phyloP scores from a whole-genome alignment of 2,888 invertebrate species.

The Plemyria rubiginata region DNA sequence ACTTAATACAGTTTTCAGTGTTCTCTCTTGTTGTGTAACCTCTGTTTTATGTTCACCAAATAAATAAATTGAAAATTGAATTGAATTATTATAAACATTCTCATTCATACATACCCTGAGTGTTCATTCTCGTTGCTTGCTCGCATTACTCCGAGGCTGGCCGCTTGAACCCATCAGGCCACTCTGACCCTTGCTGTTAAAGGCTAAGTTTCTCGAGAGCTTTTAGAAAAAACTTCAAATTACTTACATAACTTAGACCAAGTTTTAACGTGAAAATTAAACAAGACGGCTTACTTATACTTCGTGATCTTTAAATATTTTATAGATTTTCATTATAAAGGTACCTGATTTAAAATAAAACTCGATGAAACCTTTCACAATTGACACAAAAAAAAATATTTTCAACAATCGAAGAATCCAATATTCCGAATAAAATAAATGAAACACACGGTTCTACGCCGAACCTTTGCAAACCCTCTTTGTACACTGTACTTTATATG shows the following conservation, averaged over 20 bases:
- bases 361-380: neutral
- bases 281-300: constrained; percentile 16
- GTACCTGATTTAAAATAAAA: neutral
- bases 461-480: constrained; percentile 9
- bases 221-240: constrained; percentile 32
- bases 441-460: neutral
- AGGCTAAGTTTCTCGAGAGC: constrained; percentile 35
- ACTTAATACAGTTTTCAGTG: no score
- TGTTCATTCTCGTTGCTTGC: constrained; percentile 1
- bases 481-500: constrained; percentile 5
- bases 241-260: constrained; percentile 33
- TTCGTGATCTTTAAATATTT: neutral
- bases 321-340: neutral
- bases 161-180: constrained; percentile 33
- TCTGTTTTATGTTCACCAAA: no score
- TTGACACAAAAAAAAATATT: neutral
- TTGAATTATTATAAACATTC: no score
- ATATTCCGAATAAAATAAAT: neutral
- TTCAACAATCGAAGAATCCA: neutral
- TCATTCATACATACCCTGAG: no score
- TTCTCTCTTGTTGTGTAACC: no score
- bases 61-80: no score
- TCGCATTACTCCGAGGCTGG: constrained; percentile 5
- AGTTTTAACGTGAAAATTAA: constrained; percentile 28
- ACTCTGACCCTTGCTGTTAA: constrained; percentile 36